These are phyloP conservation scores for Andrena camellia DNA, from an alignment of 2,888 invertebrate species.

Conservation along the genomic window DNA sequence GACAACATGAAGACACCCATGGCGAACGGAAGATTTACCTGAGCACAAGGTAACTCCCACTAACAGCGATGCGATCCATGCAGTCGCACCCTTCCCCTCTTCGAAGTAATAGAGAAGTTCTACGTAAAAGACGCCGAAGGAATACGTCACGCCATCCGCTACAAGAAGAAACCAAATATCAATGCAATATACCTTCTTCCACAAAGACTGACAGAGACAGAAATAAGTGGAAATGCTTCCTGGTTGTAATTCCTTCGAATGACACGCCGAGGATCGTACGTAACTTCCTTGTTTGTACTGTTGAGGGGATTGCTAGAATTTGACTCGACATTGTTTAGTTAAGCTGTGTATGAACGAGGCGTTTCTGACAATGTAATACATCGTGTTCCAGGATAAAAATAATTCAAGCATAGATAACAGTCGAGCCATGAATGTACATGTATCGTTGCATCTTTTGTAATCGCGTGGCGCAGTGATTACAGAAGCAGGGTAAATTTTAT, in stretches of 20 bases:
- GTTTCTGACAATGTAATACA: neutral
- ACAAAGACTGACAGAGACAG: too few species aligned
- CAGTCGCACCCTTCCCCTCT: constrained; percentile 94
- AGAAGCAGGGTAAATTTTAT: neutral
- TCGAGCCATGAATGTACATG: neutral
- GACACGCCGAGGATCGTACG: too few species aligned
- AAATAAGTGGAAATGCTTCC: too few species aligned
- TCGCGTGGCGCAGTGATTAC: neutral
- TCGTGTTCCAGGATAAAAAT: neutral
- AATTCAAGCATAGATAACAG: neutral
- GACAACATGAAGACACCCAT: neutral
- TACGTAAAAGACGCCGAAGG: constrained; percentile 97
- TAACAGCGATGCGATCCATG: constrained; percentile 97
- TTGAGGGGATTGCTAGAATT: neutral
- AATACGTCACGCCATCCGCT: constrained; percentile 99
- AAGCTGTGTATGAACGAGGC: neutral
- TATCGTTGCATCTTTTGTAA: neutral
- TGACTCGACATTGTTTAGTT: neutral
- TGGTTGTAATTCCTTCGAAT: too few species aligned
- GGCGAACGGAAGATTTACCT: constrained; percentile 87
- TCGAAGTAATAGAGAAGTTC: constrained; percentile 94
- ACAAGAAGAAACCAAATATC: constrained; percentile 83
- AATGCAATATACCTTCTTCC: neutral
- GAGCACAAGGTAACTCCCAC: constrained; percentile 98
- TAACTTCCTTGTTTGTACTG: too few species aligned